Percentiles rank a stretch among this genome's conserved stretches.
Conservation (phyloP, 2,888 invertebrate species). For the Sinodicranocentrus sp. region DNA sequence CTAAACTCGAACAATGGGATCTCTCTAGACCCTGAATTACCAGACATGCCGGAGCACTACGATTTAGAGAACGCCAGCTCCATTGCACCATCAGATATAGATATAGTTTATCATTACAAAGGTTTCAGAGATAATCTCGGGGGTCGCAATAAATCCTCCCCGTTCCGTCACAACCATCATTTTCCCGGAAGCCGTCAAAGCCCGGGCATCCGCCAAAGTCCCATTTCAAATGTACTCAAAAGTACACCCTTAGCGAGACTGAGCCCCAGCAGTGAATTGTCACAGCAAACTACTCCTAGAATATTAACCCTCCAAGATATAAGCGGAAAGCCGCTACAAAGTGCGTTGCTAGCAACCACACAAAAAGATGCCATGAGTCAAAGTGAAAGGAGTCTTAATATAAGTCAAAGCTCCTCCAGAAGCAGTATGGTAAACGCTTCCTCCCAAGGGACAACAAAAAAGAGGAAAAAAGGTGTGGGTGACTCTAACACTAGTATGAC, state of each 20-base stretch:
- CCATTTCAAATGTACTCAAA: slow-evolving; percentile 81
- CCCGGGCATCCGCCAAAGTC: slow-evolving; percentile 78
- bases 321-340: slow-evolving; percentile 94
- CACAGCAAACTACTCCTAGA: slow-evolving; percentile 91
- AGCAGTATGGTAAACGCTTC: slow-evolving; percentile 78
- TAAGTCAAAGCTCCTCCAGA: slow-evolving; percentile 85
- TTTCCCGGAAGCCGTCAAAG: slow-evolving; percentile 74
- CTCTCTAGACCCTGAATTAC: slow-evolving; percentile 81
- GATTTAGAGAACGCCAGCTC: slow-evolving; percentile 98
- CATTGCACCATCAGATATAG: slow-evolving; percentile 98
- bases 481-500: slow-evolving; percentile 83
- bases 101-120: slow-evolving; percentile 97
- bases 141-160: slow-evolving; percentile 77
- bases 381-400: slow-evolving; percentile 94
- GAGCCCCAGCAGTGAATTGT: slow-evolving; percentile 94
- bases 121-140: slow-evolving; percentile 86
- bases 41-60: slow-evolving; percentile 94
- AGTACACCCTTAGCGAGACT: slow-evolving; percentile 93
- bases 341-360: slow-evolving; percentile 90
- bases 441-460: slow-evolving; percentile 77
- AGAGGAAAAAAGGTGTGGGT: slow-evolving; percentile 78
- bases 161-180: slow-evolving; percentile 75
- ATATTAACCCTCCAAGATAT: slow-evolving; percentile 96
- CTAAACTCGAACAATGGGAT: slow-evolving; percentile 78
- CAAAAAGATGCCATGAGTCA: slow-evolving; percentile 93